phyloP scores from a whole-genome alignment of 2,113 vertebrate genomes.

The Alectura lathami region DNA sequence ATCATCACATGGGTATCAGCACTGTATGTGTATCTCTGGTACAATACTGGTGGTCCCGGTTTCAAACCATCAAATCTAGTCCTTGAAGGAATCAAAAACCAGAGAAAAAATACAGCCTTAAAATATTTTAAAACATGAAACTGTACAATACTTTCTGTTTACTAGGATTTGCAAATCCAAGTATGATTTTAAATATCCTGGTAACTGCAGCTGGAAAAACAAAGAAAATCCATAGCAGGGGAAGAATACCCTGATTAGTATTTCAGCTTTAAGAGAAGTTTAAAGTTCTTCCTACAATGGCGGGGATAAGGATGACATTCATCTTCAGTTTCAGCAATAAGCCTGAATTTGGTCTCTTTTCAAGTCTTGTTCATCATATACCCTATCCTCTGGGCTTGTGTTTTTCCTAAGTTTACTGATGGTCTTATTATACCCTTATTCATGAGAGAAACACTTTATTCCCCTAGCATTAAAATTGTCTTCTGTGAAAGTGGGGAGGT shows the following conservation, averaged over 20 bases:
- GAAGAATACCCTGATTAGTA: neutral
- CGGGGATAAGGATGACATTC: neutral
- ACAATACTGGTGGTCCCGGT: neutral
- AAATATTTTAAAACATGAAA: neutral
- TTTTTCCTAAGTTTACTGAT: constrained; percentile 9
- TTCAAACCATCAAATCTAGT: neutral
- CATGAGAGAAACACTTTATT: constrained; percentile 9
- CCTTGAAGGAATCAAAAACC: neutral
- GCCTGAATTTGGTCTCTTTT: neutral
- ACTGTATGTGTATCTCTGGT: neutral
- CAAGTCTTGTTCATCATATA: neutral
- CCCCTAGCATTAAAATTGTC: constrained; percentile 1
- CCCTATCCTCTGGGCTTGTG: neutral
- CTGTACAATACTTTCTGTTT: neutral
- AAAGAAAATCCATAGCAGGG: neutral
- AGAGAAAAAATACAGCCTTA: neutral
- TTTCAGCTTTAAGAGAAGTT: neutral
- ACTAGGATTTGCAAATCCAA: neutral
- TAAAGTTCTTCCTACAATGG: neutral
- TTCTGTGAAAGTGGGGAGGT: neutral
- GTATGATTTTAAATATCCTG: neutral
- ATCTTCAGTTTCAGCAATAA: constrained; percentile 20
- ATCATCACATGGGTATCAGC: neutral
- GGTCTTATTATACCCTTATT: constrained; percentile 1
- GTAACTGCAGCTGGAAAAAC: neutral